Percentiles rank a stretch among this genome's conserved stretches.
Conservation (phyloP, 30 jellyfish, hydroid and myxozoan genomes). For the Calvadosia cruxmelitensis region DNA sequence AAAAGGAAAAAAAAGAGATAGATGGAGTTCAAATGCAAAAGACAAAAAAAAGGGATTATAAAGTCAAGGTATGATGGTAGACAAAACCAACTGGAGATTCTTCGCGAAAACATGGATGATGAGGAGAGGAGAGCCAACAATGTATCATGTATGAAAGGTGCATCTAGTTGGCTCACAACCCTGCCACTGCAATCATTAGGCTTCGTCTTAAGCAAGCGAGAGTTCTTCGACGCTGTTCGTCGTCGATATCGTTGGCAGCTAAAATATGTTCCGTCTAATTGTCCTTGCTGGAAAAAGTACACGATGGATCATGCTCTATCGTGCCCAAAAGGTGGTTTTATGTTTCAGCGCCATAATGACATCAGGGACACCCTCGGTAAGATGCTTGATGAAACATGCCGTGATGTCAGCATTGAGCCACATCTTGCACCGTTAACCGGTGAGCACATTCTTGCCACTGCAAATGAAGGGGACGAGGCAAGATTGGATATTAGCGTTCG, state of each 20-base stretch:
- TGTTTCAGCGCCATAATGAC: constrained; percentile 14
- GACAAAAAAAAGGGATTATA: constrained; percentile 1
- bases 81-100: background rate
- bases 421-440: constrained; percentile 16
- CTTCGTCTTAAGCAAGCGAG: constrained; percentile 4
- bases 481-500: constrained; percentile 10
- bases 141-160: background rate
- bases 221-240: constrained; percentile 6
- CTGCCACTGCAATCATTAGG: background rate
- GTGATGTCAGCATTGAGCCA: constrained; percentile 18
- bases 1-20: too few relatives aligned
- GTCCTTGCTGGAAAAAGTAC: constrained; percentile 16
- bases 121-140: constrained; percentile 8
- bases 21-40: constrained; percentile 8
- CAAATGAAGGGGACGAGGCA: constrained; percentile 5
- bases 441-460: constrained; percentile 1
- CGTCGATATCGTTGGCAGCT: constrained; percentile 13
- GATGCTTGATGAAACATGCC: constrained; percentile 18
- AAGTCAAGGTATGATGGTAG: background rate
- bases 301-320: too few relatives aligned
- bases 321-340: constrained; percentile 24
- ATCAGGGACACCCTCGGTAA: constrained; percentile 7
- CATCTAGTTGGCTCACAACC: constrained; percentile 19
- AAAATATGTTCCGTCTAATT: constrained; percentile 6
- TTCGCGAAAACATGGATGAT: background rate